Percentiles rank a stretch among this genome's conserved stretches.
These are phyloP conservation scores for Saccostrea echinata DNA, from an alignment of 1,140 invertebrate species.

Conservation along the genomic window DNA sequence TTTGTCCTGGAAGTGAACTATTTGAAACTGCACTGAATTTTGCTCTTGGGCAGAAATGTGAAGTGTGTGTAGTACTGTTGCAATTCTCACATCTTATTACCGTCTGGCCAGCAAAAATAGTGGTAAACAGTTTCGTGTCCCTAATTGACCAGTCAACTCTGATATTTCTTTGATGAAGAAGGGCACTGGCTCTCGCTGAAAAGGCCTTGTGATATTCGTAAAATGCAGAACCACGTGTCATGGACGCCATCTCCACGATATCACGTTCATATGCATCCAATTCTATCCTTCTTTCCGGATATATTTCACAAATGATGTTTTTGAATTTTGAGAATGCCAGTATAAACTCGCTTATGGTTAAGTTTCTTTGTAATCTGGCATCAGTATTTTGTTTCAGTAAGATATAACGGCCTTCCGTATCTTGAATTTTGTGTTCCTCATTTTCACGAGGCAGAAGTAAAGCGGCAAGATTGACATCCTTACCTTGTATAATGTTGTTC, in stretches of 20 bases:
- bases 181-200: conserved; percentile 33
- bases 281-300: conserved; percentile 42
- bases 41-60: too few relatives aligned
- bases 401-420: not conserved
- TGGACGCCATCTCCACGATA: conserved; percentile 48
- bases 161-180: conserved; percentile 34
- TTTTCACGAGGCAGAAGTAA: not conserved
- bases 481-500: not conserved
- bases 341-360: not conserved
- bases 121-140: too few relatives aligned
- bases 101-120: too few relatives aligned
- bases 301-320: conserved; percentile 49
- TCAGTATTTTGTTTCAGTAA: too few relatives aligned
- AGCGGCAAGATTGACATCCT: not conserved
- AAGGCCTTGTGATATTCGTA: conserved; percentile 53
- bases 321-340: conserved; percentile 36
- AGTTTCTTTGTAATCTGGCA: too few relatives aligned
- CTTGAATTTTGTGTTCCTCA: not conserved
- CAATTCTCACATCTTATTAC: too few relatives aligned
- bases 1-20: too few relatives aligned
- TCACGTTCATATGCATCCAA: conserved; percentile 48
- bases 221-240: not conserved
- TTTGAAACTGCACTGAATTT: too few relatives aligned
- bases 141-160: too few relatives aligned
- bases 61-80: too few relatives aligned